phyloP scores from a whole-genome alignment of 2,888 invertebrate genomes.

The Trissolcus brochymenae region DNA sequence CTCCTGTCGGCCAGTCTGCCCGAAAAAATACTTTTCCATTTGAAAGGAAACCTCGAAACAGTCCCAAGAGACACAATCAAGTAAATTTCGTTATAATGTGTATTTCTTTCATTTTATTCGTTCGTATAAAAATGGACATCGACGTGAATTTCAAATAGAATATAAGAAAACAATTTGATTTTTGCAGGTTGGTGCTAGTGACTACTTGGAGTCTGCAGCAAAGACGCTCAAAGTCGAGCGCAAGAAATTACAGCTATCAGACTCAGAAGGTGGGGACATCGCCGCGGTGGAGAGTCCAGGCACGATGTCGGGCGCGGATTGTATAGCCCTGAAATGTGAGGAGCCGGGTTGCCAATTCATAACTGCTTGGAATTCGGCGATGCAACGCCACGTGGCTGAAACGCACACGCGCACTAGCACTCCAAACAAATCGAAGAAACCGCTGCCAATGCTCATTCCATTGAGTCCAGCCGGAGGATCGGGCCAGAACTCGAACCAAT shows the following conservation, averaged over 20 bases:
- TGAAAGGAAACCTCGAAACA: conserved; percentile 69
- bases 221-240: conserved; percentile 41
- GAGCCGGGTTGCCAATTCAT: conserved; percentile 79
- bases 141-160: too few relatives aligned
- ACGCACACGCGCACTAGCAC: conserved; percentile 64
- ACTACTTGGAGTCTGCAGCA: conserved; percentile 64
- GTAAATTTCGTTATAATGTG: conserved; percentile 57
- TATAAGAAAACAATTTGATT: too few relatives aligned
- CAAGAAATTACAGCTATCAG: conserved; percentile 26
- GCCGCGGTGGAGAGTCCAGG: conserved; percentile 60
- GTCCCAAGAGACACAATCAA: conserved; percentile 73
- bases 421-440: conserved; percentile 66
- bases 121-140: background rate
- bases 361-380: conserved; percentile 79
- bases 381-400: conserved; percentile 75
- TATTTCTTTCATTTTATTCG: too few relatives aligned
- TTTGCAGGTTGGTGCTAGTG: conserved; percentile 71
- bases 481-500: conserved; percentile 36
- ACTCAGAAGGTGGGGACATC: conserved; percentile 19
- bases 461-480: conserved; percentile 62
- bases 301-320: conserved; percentile 75
- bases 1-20: conserved; percentile 83
- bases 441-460: conserved; percentile 72
- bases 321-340: conserved; percentile 76
- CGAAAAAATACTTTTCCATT: conserved; percentile 67